phyloP scores from a whole-genome alignment of 2,797 vertebrate species.

The Cossypha caffra region DNA sequence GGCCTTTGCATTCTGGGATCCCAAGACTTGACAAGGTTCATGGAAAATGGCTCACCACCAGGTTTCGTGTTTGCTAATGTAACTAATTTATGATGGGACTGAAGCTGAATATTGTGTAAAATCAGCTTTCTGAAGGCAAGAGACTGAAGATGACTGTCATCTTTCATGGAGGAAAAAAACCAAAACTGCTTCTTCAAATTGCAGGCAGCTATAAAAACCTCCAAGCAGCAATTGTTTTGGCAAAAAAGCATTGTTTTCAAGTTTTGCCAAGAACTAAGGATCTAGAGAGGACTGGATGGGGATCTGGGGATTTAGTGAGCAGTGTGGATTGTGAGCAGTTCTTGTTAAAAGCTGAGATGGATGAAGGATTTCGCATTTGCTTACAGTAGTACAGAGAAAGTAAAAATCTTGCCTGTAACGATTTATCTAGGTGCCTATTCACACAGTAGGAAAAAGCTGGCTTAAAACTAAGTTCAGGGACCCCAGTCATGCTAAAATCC shows the following conservation, averaged over 20 bases:
- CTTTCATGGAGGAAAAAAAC: not conserved
- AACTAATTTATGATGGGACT: not conserved
- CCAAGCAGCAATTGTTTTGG: not conserved
- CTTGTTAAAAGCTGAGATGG: not conserved
- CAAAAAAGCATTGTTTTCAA: not conserved
- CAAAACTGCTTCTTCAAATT: not conserved
- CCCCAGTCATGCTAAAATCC: not conserved
- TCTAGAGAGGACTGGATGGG: not conserved
- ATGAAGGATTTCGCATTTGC: not conserved
- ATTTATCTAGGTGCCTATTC: not conserved
- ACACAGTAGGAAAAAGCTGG: not conserved
- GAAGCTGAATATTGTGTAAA: not conserved
- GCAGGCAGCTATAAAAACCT: not conserved
- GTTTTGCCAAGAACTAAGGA: not conserved
- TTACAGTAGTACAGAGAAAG: not conserved
- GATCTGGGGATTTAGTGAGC: not conserved
- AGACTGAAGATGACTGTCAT: not conserved
- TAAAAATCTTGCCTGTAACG: not conserved
- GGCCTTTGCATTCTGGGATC: not conserved
- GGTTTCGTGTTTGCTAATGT: not conserved
- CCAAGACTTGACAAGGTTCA: not conserved
- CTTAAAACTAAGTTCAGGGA: not conserved
- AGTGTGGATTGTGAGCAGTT: not conserved
- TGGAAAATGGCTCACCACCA: not conserved
- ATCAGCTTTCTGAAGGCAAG: not conserved